phyloP scores from a whole-genome alignment of 2,113 vertebrate genomes.

The Antidorcas marsupialis region DNA sequence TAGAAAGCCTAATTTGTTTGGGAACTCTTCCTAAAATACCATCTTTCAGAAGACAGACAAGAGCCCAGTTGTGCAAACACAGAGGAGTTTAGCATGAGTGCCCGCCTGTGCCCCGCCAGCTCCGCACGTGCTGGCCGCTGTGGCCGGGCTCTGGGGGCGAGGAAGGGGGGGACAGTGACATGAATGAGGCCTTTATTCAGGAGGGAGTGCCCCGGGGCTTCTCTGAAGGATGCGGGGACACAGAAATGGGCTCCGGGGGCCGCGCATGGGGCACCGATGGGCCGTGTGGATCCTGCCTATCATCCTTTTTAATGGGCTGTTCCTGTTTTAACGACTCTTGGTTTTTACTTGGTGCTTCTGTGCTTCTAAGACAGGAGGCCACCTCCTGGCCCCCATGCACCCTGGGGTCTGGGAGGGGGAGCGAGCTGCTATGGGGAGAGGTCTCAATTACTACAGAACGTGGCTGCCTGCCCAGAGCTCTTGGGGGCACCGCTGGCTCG shows the following conservation, averaged over 20 bases:
- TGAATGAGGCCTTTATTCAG: background rate
- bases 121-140: accelerated
- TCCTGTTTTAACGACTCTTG: background rate
- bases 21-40: background rate
- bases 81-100: background rate
- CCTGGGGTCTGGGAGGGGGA: background rate
- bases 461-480: background rate
- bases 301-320: background rate
- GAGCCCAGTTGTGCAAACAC: background rate
- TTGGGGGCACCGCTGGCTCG: background rate
- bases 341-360: background rate
- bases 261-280: accelerated
- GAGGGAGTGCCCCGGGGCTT: background rate
- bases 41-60: background rate
- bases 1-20: background rate
- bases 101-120: background rate
- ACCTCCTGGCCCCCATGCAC: background rate
- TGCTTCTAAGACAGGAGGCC: background rate
- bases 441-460: background rate
- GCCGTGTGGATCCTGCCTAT: accelerated
- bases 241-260: accelerated
- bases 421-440: background rate
- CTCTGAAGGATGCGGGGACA: background rate
- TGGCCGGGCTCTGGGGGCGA: background rate
- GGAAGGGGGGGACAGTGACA: background rate